A percentile compares a stretch with the other conserved stretches of the same genome.
phyloP scores from a whole-genome alignment of 2,888 invertebrate genomes.

The Anagyrus pseudococci region DNA sequence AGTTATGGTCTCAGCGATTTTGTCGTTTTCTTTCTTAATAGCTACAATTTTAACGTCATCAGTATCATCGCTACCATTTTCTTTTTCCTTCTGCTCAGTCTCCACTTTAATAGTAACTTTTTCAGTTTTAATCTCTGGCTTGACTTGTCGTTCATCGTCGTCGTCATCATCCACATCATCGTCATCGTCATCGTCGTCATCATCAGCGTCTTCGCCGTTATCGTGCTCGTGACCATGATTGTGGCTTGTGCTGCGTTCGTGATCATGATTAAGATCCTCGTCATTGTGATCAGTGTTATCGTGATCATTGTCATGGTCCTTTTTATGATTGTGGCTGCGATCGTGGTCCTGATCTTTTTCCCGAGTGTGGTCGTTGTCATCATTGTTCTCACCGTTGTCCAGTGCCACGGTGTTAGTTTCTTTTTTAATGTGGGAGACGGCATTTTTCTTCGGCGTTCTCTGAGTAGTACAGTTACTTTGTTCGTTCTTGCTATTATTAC shows the following conservation, averaged over 20 bases:
- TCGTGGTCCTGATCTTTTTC: too few species aligned
- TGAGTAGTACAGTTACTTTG: too few species aligned
- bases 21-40: slow-evolving; percentile 54
- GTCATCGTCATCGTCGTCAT: slow-evolving; percentile 44
- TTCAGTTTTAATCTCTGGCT: slow-evolving; percentile 51
- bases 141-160: slow-evolving; percentile 54
- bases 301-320: too few species aligned
- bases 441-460: too few species aligned
- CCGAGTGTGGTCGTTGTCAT: too few species aligned
- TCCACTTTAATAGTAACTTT: slow-evolving; percentile 51
- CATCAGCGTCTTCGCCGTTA: slow-evolving; percentile 45
- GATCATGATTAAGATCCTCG: slow-evolving; percentile 44
- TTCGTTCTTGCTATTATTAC: too few species aligned
- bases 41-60: slow-evolving; percentile 41
- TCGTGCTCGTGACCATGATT: slow-evolving; percentile 46
- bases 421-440: too few species aligned
- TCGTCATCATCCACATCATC: slow-evolving; percentile 45
- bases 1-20: slow-evolving; percentile 54
- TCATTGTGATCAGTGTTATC: slow-evolving; percentile 43
- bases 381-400: too few species aligned
- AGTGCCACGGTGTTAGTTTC: too few species aligned
- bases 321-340: too few species aligned
- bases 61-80: slow-evolving; percentile 43
- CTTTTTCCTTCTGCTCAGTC: slow-evolving; percentile 47
- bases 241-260: slow-evolving; percentile 30